Evolutionary conservation across 1,140 invertebrate species (phyloP).

Genomic region (Brachionus asplanchnoidis): DNA sequence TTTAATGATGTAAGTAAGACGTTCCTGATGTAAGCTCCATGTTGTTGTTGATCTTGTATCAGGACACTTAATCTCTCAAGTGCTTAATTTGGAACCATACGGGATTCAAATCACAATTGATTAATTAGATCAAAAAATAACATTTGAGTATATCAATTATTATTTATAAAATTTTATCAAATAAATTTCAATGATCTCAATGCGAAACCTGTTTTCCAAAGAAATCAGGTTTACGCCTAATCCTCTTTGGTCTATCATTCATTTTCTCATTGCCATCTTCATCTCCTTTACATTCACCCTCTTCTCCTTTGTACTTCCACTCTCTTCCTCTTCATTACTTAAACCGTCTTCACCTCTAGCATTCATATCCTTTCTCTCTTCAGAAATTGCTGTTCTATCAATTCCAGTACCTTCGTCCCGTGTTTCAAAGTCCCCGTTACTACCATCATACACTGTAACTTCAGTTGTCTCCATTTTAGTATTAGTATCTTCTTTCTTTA

Average conservation of each 20-base stretch:
- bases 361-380: background rate
- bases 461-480: background rate
- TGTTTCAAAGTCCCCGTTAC: background rate
- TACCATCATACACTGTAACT: background rate
- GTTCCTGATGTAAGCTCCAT: too few relatives aligned
- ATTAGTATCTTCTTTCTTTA: background rate
- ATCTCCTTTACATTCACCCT: background rate
- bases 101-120: background rate
- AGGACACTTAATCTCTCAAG: background rate
- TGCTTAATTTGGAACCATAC: background rate
- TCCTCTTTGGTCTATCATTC: too few relatives aligned
- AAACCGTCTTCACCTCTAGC: background rate
- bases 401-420: background rate
- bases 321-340: background rate
- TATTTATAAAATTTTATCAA: background rate
- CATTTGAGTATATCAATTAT: background rate
- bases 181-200: background rate
- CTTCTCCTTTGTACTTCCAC: background rate
- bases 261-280: background rate
- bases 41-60: too few relatives aligned
- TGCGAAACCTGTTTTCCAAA: too few relatives aligned
- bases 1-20: too few relatives aligned
- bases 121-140: background rate
- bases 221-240: too few relatives aligned
- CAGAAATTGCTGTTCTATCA: background rate